Evolutionary conservation across 2,113 vertebrate species (phyloP).

Genomic region (Sceloporus undulatus): DNA sequence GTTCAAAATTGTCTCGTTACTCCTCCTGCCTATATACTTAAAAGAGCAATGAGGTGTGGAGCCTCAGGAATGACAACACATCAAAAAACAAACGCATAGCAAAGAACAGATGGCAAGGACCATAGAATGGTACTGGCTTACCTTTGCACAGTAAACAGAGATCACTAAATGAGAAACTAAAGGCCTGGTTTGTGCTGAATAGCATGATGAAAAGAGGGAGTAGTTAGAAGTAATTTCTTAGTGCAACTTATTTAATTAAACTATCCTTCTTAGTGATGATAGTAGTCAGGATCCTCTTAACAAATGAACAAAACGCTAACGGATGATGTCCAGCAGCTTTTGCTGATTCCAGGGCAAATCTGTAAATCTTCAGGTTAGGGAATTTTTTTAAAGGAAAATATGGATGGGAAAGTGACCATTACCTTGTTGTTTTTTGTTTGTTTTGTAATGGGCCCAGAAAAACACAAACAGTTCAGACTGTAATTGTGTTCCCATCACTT

Average conservation of each 20-base stretch:
- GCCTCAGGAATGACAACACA: neutral
- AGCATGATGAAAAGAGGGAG: neutral
- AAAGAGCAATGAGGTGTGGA: neutral
- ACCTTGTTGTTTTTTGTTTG: too few relatives aligned
- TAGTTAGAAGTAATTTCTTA: neutral
- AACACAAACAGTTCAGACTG: neutral
- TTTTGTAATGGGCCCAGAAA: neutral
- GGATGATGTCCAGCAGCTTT: neutral
- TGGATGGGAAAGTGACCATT: too few relatives aligned
- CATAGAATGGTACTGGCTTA: neutral
- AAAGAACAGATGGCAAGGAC: neutral
- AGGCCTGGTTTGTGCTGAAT: neutral
- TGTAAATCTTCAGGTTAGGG: neutral
- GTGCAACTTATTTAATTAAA: neutral
- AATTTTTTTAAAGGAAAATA: neutral
- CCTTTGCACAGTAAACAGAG: neutral
- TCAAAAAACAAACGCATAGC: neutral
- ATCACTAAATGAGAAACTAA: neutral
- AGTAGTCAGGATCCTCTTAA: too few relatives aligned
- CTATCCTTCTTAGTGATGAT: neutral
- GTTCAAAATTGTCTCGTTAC: constrained; percentile 7
- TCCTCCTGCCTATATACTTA: neutral
- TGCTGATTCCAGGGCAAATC: neutral
- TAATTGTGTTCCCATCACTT: neutral
- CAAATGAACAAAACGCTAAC: neutral